These are phyloP conservation scores for Cryptotermes secundus DNA, from an alignment of 1,140 invertebrate genomes.

Conservation along the genomic window DNA sequence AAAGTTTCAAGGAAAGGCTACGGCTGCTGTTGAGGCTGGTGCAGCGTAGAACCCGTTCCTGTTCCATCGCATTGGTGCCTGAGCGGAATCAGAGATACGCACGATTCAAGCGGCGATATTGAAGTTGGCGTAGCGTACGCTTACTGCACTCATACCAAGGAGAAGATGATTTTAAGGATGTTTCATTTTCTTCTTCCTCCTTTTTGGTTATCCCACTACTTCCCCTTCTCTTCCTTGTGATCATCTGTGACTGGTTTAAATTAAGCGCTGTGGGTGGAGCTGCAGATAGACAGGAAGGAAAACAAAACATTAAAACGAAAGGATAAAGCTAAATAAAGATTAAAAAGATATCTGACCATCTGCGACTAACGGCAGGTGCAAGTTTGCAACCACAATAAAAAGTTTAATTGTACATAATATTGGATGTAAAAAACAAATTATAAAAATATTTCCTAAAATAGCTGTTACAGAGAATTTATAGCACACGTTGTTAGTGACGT, in stretches of 20 bases:
- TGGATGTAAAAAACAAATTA: background rate
- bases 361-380: background rate
- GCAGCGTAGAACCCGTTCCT: no score
- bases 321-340: background rate
- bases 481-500: background rate
- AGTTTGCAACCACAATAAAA: background rate
- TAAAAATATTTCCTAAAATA: background rate
- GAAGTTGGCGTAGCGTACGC: no score
- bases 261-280: background rate
- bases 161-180: conserved; percentile 6
- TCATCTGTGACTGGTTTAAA: background rate
- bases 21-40: background rate
- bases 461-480: background rate
- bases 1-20: background rate
- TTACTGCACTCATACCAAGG: background rate
- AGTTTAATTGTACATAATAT: background rate
- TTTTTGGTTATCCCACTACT: background rate
- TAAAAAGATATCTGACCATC: background rate
- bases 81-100: no score
- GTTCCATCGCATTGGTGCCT: no score
- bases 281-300: background rate
- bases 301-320: background rate
- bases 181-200: background rate
- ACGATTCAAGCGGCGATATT: no score
- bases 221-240: background rate